Evolutionary conservation across 2,113 vertebrate genomes (phyloP).

Genomic region (Vidua macroura): DNA sequence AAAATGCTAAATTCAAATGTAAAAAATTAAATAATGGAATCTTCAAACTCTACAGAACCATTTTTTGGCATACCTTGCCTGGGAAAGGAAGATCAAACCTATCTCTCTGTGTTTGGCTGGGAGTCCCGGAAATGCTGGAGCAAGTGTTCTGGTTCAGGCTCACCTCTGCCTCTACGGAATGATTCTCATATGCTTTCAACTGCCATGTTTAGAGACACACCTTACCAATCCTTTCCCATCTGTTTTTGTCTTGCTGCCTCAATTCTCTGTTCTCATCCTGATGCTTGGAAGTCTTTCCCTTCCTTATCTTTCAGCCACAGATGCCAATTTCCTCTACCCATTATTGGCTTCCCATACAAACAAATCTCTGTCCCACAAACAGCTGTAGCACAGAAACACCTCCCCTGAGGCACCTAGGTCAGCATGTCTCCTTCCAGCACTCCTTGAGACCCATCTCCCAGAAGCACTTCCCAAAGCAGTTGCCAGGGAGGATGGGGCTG

Average conservation of each 20-base stretch:
- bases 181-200: neutral
- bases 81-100: neutral
- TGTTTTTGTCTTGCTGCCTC: neutral
- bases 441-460: neutral
- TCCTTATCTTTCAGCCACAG: neutral
- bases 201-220: neutral
- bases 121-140: neutral
- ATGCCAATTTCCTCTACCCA: neutral
- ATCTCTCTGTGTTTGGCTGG: neutral
- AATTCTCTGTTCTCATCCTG: neutral
- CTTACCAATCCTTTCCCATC: neutral
- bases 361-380: neutral
- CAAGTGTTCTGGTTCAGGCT: neutral
- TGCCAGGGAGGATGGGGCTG: neutral
- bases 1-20: conserved; percentile 45
- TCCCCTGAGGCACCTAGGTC: neutral
- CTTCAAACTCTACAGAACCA: neutral
- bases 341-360: neutral
- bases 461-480: neutral
- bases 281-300: neutral
- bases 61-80: neutral
- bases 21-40: neutral
- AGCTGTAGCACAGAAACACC: neutral
- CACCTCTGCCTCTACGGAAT: neutral
- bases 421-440: neutral